phyloP scores from a whole-genome alignment of 1,140 invertebrate genomes.

The Microvelia longipes region DNA sequence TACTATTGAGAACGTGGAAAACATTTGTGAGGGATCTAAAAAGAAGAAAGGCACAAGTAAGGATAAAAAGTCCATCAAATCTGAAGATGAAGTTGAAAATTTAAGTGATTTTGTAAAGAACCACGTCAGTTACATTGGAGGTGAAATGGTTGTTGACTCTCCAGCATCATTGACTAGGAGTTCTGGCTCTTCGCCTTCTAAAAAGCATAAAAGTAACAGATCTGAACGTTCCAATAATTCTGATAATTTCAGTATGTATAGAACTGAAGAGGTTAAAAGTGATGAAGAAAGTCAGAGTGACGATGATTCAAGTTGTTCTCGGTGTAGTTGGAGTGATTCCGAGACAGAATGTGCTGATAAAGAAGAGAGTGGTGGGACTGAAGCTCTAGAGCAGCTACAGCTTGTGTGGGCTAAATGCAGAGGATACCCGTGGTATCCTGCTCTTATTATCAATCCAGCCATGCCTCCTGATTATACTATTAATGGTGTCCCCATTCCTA shows the following conservation, averaged over 20 bases:
- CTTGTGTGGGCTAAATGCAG: conserved; percentile 93
- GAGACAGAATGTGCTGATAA: not conserved
- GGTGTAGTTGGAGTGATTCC: conserved; percentile 8
- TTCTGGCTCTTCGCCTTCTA: not conserved
- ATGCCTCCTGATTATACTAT: not conserved
- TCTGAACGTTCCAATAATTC: not conserved
- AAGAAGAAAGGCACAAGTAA: not conserved
- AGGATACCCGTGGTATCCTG: conserved; percentile 93
- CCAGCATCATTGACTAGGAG: not conserved
- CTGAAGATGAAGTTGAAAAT: not conserved
- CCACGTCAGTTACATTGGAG: not conserved
- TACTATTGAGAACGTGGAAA: not conserved
- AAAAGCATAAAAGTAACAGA: not conserved
- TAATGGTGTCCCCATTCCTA: not conserved
- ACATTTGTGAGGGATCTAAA: too few relatives aligned
- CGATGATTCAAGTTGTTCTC: conserved; percentile 9
- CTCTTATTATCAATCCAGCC: conserved; percentile 33
- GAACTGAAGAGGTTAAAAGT: not conserved
- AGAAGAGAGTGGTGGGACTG: conserved; percentile 7
- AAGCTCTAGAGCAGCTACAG: conserved; percentile 39
- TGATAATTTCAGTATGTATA: not conserved
- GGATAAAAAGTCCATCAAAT: not conserved
- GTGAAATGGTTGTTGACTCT: not conserved
- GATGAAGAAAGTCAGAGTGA: conserved; percentile 5
- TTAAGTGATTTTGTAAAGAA: not conserved